phyloP scores from a whole-genome alignment of 1,140 invertebrate species.

The Scaptomyza hsui region DNA sequence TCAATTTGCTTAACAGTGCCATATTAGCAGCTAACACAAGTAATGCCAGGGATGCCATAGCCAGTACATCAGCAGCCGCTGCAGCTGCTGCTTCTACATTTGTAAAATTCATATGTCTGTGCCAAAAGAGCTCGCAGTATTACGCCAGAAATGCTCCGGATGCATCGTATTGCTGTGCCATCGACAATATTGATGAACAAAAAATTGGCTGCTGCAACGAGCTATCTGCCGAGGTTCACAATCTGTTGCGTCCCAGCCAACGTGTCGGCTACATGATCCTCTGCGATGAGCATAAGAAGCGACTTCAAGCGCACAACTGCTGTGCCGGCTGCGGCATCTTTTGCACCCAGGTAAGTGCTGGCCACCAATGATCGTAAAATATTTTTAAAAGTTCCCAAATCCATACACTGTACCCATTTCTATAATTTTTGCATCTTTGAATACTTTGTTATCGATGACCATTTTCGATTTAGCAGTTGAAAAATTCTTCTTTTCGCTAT shows the following conservation, averaged over 20 bases:
- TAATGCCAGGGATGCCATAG: conserved; percentile 39
- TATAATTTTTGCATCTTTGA: too few relatives aligned
- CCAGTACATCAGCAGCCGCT: conserved; percentile 50
- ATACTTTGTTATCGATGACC: too few relatives aligned
- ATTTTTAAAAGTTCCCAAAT: too few relatives aligned
- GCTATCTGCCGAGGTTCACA: conserved; percentile 83
- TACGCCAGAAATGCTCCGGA: conserved; percentile 75
- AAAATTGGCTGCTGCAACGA: conserved; percentile 92
- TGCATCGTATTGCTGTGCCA: conserved; percentile 86
- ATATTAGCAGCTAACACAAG: conserved; percentile 24
- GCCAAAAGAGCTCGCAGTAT: conserved; percentile 78
- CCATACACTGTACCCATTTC: too few relatives aligned
- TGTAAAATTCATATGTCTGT: conserved; percentile 72
- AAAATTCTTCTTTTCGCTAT: background rate
- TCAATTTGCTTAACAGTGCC: conserved; percentile 44
- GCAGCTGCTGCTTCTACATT: conserved; percentile 9
- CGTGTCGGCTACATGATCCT: conserved; percentile 93
- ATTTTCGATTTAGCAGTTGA: background rate
- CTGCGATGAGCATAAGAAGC: conserved; percentile 91
- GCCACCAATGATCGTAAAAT: too few relatives aligned
- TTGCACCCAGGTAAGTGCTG: conserved; percentile 91
- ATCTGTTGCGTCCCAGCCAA: conserved; percentile 90
- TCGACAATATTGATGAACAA: conserved; percentile 91
- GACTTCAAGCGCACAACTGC: conserved; percentile 92
- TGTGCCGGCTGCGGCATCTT: conserved; percentile 96